Evolutionary conservation across 2,113 vertebrate genomes (phyloP).

Genomic region (Pantherophis guttatus): DNA sequence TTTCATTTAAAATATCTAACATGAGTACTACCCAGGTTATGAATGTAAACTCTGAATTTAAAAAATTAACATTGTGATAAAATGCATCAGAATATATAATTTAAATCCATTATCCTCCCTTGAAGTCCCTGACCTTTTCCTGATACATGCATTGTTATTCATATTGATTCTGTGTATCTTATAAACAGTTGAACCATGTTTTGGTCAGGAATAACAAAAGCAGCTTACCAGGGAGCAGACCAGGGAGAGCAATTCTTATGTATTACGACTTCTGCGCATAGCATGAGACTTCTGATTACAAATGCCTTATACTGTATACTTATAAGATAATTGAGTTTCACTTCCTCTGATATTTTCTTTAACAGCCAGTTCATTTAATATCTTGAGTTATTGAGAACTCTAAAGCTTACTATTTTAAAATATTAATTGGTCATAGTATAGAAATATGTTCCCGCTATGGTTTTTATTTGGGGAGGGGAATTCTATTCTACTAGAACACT

Average conservation of each 20-base stretch:
- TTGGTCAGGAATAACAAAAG: neutral
- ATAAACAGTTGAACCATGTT: neutral
- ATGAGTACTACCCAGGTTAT: neutral
- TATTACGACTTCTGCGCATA: neutral
- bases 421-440: neutral
- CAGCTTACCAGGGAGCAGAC: neutral
- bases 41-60: constrained; percentile 24
- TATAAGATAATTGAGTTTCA: neutral
- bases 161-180: neutral
- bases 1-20: constrained; percentile 28
- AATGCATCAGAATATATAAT: constrained; percentile 30
- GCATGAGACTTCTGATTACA: neutral
- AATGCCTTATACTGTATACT: neutral
- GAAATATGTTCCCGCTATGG: neutral
- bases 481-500: neutral
- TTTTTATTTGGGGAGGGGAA: neutral
- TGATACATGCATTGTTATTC: constrained; percentile 13
- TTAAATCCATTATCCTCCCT: constrained; percentile 21
- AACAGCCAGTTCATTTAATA: neutral
- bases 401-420: neutral
- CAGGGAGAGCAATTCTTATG: neutral
- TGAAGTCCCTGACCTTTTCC: constrained; percentile 19
- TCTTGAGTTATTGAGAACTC: neutral
- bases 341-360: neutral
- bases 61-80: constrained; percentile 27